Base-by-base conservation (phyloP, 2,113 vertebrate species). In the Furnarius figulus region DNA sequence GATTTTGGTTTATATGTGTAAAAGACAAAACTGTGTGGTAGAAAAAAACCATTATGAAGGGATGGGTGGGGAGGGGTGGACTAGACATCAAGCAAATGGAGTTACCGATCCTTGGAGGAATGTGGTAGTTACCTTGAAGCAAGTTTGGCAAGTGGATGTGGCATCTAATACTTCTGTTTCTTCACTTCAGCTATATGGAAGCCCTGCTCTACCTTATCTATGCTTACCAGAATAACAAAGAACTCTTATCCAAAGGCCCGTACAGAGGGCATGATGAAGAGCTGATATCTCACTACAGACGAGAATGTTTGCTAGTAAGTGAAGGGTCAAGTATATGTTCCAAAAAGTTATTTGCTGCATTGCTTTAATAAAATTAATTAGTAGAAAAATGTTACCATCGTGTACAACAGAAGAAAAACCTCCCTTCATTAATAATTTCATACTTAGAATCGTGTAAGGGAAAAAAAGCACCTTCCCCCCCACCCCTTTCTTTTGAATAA, bases 271-370 rank as follows among this genome's bases (percentile, higher is more conserved):
- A 99, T 6, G 98, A 99, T 21, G 98, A 99, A 80, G 98, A 99
- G 87, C 91, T 99, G 56, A 98, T 99, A 22, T 98, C 98, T 52
- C 98, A 99, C 98, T 99, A 99, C 97, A 98, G 99, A 87, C 98
- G 99, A 90, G 98, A 99, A 95, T 99, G 99, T 97, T 98, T 99
- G 96, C 98, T 99, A 96, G 99, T 99, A 98, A 99, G 99, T 98
- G 73, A 78, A 90, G 62, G 28, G 47, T 85, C 33, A 84, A 63
- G 2, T 72, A 19, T 39, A 31, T 87, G 31, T 85, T 55, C 85
- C 28, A 37, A 74, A 65, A 76, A 66, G 24, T 35, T 56, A 55
- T 59, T 66, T 86, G n/a, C 42, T 86, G 49, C 4, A 0, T 71
- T 86, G 63, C 37, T 92, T 37, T 66, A 63, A 50, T 47, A 20